Conservation (phyloP, 2,797 vertebrate genomes). For the Oreochromis grahami region DNA sequence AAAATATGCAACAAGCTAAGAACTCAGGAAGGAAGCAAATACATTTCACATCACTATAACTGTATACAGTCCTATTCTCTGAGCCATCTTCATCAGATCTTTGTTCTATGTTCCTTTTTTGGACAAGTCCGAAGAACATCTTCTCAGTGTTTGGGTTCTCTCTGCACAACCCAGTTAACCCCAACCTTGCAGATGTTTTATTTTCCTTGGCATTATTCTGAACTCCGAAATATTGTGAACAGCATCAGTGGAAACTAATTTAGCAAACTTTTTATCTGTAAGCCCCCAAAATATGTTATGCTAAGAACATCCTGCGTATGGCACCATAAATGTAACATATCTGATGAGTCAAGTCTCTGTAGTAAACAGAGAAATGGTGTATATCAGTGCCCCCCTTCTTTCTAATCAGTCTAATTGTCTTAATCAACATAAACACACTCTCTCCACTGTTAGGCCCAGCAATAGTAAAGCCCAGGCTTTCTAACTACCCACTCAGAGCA, state of each 20-base stretch:
- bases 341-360: not conserved
- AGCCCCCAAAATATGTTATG: not conserved
- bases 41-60: too few species aligned
- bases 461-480: not conserved
- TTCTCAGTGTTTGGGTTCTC: not conserved
- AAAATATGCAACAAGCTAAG: too few species aligned
- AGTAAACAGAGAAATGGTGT: not conserved
- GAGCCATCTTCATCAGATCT: too few species aligned
- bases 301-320: not conserved
- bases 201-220: not conserved
- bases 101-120: not conserved
- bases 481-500: conserved; percentile 13
- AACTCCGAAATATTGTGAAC: not conserved
- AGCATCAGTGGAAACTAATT: not conserved
- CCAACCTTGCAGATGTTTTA: not conserved
- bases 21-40: too few species aligned
- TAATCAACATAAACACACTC: conserved; percentile 29
- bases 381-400: not conserved
- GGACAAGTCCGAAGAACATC: not conserved
- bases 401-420: conserved; percentile 26
- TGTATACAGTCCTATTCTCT: too few species aligned
- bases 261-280: not conserved
- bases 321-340: not conserved
- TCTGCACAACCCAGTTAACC: not conserved
- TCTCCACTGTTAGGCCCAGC: not conserved